Percentiles rank a stretch among this genome's conserved stretches.
phyloP scores from a whole-genome alignment of 2,797 vertebrate species.

The Falco columbarius region DNA sequence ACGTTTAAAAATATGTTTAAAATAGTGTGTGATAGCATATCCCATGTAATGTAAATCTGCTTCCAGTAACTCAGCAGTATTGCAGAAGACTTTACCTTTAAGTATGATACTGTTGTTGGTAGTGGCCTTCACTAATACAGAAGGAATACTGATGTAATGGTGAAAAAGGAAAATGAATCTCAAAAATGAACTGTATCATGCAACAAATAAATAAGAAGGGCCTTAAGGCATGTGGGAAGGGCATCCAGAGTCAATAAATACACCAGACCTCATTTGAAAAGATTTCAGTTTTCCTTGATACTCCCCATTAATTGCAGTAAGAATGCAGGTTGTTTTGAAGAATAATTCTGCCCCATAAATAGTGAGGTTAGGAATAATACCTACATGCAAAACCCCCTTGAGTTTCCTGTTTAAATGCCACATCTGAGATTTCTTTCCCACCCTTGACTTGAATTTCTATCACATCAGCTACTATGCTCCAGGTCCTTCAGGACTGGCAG shows the following conservation, averaged over 20 bases:
- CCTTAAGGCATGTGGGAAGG: not conserved
- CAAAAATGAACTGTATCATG: not conserved
- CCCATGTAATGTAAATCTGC: not conserved
- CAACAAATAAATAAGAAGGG: not conserved
- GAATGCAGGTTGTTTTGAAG: not conserved
- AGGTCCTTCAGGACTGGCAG: not conserved
- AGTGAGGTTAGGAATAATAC: not conserved
- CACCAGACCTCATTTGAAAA: not conserved
- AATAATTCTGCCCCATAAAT: not conserved
- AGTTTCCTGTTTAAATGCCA: not conserved
- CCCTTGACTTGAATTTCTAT: not conserved
- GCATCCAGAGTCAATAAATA: not conserved
- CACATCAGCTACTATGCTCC: not conserved
- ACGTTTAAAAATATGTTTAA: slow-evolving; percentile 48
- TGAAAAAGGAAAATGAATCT: not conserved
- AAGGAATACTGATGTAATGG: not conserved
- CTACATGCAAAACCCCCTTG: not conserved
- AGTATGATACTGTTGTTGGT: not conserved
- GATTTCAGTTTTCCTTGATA: not conserved
- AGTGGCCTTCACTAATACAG: not conserved
- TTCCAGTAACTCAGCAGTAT: not conserved
- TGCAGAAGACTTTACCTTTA: not conserved
- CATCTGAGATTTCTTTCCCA: not conserved
- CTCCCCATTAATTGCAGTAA: not conserved
- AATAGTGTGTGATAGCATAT: not conserved